Evolutionary conservation across 2,113 vertebrate species (phyloP).

Genomic region (Notothenia rossii): DNA sequence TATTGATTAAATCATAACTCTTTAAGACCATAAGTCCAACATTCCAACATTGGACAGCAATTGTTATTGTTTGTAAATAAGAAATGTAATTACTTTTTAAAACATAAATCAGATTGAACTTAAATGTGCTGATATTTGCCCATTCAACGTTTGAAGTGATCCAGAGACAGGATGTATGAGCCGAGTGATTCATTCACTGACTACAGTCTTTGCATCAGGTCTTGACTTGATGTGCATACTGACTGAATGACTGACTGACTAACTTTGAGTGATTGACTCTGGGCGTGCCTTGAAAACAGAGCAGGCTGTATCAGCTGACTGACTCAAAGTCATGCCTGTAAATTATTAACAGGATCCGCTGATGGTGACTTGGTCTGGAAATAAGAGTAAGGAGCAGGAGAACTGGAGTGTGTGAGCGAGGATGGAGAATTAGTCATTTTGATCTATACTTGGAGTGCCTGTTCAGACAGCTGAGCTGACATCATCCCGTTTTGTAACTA

Average conservation of each 20-base stretch:
- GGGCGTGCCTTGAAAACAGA: conserved; percentile 63
- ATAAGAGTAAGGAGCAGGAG: conserved; percentile 46
- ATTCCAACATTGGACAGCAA: not conserved
- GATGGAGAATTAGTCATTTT: conserved; percentile 41
- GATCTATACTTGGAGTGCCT: conserved; percentile 20
- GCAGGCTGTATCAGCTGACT: conserved; percentile 69
- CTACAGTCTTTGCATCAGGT: not conserved
- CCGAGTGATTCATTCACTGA: conserved; percentile 36
- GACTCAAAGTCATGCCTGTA: conserved; percentile 59
- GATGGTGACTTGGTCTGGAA: conserved; percentile 43
- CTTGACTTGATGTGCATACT: conserved; percentile 26
- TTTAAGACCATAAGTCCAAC: not conserved
- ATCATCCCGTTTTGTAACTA: conserved; percentile 35
- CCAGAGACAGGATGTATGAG: not conserved
- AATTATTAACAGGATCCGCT: conserved; percentile 74
- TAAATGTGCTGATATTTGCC: not conserved
- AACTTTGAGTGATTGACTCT: conserved; percentile 31
- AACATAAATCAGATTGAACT: too few species aligned
- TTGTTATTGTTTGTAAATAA: not conserved
- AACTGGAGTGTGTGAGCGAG: conserved; percentile 51
- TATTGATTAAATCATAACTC: not conserved
- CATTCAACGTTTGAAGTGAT: not conserved
- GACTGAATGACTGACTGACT: conserved; percentile 25
- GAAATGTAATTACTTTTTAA: too few species aligned
- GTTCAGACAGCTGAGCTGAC: conserved; percentile 40